phyloP scores from a whole-genome alignment of 2,113 vertebrate species.

The Cavia aperea region DNA sequence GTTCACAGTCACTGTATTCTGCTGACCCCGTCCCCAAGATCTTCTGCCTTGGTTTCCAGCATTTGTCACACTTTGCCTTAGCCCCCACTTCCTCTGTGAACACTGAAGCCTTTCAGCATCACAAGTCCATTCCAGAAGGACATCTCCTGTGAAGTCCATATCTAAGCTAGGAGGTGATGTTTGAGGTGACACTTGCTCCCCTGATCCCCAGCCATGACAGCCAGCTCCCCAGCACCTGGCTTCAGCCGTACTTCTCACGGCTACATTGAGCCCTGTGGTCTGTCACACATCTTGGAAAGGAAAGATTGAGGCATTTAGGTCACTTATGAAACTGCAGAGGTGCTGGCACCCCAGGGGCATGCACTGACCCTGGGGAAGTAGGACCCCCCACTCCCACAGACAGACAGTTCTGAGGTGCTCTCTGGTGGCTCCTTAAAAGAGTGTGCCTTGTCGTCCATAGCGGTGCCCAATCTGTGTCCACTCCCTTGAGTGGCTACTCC shows the following conservation, averaged over 20 bases:
- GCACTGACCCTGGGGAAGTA: background rate
- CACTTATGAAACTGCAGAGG: background rate
- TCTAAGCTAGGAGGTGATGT: background rate
- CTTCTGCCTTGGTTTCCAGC: background rate
- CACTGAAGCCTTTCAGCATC: background rate
- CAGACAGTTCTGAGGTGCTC: background rate
- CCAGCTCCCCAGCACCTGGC: background rate
- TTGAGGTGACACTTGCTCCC: no score
- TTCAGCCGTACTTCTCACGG: background rate
- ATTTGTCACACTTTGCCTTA: background rate
- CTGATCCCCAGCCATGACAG: background rate
- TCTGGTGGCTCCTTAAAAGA: background rate
- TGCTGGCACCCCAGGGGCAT: no score
- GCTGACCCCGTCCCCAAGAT: background rate
- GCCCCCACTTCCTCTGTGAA: background rate
- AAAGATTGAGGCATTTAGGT: rapidly evolving
- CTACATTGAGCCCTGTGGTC: background rate
- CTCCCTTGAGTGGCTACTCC: background rate
- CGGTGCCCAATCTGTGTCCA: no score
- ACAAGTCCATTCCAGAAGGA: background rate
- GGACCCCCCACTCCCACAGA: background rate
- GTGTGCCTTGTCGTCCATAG: background rate
- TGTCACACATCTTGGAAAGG: background rate
- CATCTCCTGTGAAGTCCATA: background rate
- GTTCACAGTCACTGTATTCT: background rate